Percentiles rank a stretch among this genome's conserved stretches.
phyloP scores from a whole-genome alignment of 1,140 invertebrate genomes.

The Macrosteles quadrilineatus region DNA sequence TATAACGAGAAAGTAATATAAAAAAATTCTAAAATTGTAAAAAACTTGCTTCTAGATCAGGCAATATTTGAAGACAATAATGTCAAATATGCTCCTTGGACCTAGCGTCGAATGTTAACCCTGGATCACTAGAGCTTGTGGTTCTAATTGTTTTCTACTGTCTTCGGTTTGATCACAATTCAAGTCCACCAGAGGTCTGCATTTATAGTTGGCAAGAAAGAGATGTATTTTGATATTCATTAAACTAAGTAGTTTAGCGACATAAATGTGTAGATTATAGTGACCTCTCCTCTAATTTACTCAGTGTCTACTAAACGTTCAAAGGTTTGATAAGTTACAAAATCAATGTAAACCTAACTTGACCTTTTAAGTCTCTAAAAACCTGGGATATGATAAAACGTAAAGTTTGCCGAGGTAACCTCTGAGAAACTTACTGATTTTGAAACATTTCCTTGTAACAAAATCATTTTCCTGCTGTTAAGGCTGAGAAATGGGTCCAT shows the following conservation, averaged over 20 bases:
- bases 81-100: not conserved
- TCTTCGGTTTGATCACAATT: not conserved
- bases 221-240: slow-evolving; percentile 2
- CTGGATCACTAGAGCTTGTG: not conserved
- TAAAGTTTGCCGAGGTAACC: too few relatives aligned
- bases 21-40: not conserved
- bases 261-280: not conserved
- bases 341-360: not conserved
- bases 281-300: not conserved
- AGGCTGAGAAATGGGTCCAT: slow-evolving; percentile 19
- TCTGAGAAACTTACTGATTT: not conserved
- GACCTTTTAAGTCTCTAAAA: not conserved
- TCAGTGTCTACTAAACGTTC: slow-evolving; percentile 6
- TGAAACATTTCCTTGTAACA: slow-evolving; percentile 6
- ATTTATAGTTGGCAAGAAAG: not conserved
- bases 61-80: not conserved
- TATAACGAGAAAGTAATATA: not conserved
- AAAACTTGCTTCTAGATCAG: not conserved
- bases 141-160: not conserved
- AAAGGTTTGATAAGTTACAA: not conserved
- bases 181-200: too few relatives aligned
- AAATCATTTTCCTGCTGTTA: not conserved
- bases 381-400: too few relatives aligned
- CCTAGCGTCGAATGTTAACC: not conserved
- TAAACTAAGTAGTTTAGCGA: not conserved